Evolutionary conservation across 2,888 invertebrate genomes (phyloP).

Genomic region (Epistrophe eligans): DNA sequence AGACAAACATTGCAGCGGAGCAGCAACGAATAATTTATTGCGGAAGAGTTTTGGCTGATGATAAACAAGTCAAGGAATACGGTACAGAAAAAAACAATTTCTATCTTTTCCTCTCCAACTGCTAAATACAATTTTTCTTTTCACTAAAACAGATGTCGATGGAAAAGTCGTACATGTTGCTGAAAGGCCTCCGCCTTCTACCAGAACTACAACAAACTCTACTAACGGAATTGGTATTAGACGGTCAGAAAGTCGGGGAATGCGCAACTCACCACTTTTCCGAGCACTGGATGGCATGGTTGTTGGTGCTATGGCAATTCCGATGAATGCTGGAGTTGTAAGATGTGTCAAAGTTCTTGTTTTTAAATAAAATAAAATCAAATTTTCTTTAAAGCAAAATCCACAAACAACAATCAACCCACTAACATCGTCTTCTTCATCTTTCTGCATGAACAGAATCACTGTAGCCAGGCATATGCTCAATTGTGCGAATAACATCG

Average conservation of each 20-base stretch:
- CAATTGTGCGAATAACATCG: slow-evolving; percentile 83
- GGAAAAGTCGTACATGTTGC: slow-evolving; percentile 97
- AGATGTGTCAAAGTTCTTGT: background rate
- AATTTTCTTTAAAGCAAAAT: slow-evolving; percentile 74
- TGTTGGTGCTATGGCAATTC: slow-evolving; percentile 84
- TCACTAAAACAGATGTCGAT: slow-evolving; percentile 88
- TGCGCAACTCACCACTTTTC: slow-evolving; percentile 82
- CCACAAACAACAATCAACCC: slow-evolving; percentile 80
- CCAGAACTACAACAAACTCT: slow-evolving; percentile 79
- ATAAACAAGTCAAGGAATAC: slow-evolving; percentile 92
- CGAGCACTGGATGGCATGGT: slow-evolving; percentile 83
- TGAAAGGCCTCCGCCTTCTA: slow-evolving; percentile 91
- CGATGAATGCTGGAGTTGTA: slow-evolving; percentile 80
- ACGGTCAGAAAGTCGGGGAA: slow-evolving; percentile 81
- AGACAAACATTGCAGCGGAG: slow-evolving; percentile 91
- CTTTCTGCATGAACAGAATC: slow-evolving; percentile 84
- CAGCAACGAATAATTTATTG: slow-evolving; percentile 96
- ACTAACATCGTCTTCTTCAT: slow-evolving; percentile 82
- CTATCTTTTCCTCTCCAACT: background rate
- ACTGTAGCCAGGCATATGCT: slow-evolving; percentile 84
- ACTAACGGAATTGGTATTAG: slow-evolving; percentile 79
- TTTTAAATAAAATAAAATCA: background rate
- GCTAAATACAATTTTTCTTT: background rate
- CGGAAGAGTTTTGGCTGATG: slow-evolving; percentile 96
- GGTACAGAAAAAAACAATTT: slow-evolving; percentile 88